Conservation (phyloP, 2,888 invertebrate species). For the Brachycybe producta region DNA sequence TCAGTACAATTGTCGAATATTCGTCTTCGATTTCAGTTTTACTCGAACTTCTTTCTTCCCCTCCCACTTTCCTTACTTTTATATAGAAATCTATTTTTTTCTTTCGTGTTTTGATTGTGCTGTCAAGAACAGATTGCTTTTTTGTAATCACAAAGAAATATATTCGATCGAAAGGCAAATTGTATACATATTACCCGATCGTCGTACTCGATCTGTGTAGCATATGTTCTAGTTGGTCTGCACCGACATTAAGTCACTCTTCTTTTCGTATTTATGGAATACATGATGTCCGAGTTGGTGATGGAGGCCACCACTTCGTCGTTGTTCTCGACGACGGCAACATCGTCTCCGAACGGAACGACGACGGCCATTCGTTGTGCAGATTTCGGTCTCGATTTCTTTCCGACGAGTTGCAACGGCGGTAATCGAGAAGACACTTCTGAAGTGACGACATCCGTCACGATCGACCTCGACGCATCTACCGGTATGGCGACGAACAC, state of each 20-base stretch:
- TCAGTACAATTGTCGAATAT: too few species aligned
- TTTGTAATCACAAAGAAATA: slow-evolving; percentile 8
- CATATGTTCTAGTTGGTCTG: not conserved
- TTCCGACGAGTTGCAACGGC: not conserved
- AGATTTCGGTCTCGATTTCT: slow-evolving; percentile 8
- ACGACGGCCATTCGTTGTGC: slow-evolving; percentile 6
- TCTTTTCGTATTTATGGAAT: slow-evolving; percentile 1
- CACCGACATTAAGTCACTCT: not conserved
- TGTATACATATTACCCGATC: not conserved
- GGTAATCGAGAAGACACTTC: not conserved
- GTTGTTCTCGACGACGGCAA: slow-evolving; percentile 1
- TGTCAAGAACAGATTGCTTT: slow-evolving; percentile 7
- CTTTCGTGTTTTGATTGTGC: too few species aligned
- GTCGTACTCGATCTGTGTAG: not conserved
- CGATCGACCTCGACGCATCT: not conserved
- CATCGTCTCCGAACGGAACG: not conserved
- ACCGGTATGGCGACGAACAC: not conserved
- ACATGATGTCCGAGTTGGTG: slow-evolving; percentile 2
- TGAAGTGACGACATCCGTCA: not conserved
- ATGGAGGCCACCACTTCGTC: slow-evolving; percentile 3
- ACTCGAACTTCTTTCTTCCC: too few species aligned
- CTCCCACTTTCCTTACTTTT: too few species aligned
- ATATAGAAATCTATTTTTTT: too few species aligned
- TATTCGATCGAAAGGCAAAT: not conserved
- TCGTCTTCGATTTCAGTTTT: too few species aligned